Conservation (phyloP, 2,888 invertebrate genomes). For the Nomada ruficornis region DNA sequence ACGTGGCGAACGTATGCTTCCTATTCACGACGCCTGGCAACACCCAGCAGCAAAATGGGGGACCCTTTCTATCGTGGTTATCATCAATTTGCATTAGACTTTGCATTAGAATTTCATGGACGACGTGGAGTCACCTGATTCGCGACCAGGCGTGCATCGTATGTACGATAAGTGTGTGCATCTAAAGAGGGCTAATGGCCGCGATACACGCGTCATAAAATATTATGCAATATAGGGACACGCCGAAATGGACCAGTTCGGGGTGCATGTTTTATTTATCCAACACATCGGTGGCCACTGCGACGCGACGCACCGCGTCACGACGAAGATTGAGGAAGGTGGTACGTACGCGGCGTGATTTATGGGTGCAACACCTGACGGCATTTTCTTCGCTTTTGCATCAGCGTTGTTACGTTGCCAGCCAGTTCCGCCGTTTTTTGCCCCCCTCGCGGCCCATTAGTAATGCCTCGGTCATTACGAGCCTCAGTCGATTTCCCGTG, state of each 20-base stretch:
- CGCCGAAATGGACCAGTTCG: slow-evolving; percentile 22
- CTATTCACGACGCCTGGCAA: slow-evolving; percentile 61
- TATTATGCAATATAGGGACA: too few species aligned
- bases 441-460: slow-evolving; percentile 73
- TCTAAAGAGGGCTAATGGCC: too few species aligned
- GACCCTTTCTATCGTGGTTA: slow-evolving; percentile 66
- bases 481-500: slow-evolving; percentile 76
- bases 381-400: slow-evolving; percentile 80
- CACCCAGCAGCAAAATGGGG: slow-evolving; percentile 52
- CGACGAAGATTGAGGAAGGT: slow-evolving; percentile 67
- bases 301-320: slow-evolving; percentile 52
- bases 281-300: slow-evolving; percentile 63
- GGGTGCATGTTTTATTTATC: slow-evolving; percentile 77
- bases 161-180: too few species aligned
- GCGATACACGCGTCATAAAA: too few species aligned
- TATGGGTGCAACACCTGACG: slow-evolving; percentile 81
- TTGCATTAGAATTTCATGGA: slow-evolving; percentile 43
- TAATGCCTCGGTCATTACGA: slow-evolving; percentile 79
- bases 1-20: slow-evolving; percentile 45
- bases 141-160: neutral
- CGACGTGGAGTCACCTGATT: slow-evolving; percentile 57
- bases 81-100: slow-evolving; percentile 70
- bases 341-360: slow-evolving; percentile 76
- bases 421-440: slow-evolving; percentile 78
- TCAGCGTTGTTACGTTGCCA: slow-evolving; percentile 73